These are phyloP conservation scores for Bufo gargarizans DNA, from an alignment of 2,113 vertebrate genomes.

Conservation along the genomic window DNA sequence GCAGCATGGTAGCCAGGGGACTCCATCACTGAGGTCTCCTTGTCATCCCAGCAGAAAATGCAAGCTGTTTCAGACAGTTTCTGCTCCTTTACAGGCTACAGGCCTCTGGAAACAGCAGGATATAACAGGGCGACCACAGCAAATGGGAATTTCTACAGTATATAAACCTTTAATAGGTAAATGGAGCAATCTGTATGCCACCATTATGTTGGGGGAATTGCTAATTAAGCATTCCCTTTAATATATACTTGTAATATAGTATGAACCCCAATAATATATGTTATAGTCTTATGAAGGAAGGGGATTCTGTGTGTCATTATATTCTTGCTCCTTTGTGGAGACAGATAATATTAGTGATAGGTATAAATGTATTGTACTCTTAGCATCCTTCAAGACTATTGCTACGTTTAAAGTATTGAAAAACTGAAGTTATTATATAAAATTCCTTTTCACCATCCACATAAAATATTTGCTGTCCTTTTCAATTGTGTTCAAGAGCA, in stretches of 20 bases:
- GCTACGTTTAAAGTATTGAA: neutral
- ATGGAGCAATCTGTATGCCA: neutral
- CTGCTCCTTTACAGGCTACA: neutral
- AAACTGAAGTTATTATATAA: neutral
- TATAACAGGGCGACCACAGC: too few species aligned
- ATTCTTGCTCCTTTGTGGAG: neutral
- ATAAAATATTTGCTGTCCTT: neutral
- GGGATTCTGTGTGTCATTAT: neutral
- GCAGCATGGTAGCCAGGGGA: neutral
- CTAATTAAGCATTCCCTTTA: too few species aligned
- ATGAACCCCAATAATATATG: neutral
- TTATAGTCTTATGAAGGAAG: neutral
- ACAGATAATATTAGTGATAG: neutral
- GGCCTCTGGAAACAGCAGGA: too few species aligned
- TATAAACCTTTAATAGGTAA: neutral
- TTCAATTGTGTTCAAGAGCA: neutral
- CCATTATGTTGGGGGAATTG: neutral
- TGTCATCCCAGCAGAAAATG: neutral
- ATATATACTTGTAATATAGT: neutral
- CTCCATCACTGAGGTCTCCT: neutral
- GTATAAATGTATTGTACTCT: neutral
- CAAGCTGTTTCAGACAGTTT: neutral
- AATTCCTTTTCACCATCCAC: neutral
- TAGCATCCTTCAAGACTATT: neutral
- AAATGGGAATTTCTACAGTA: too few species aligned